These are phyloP conservation scores for Leptinotarsa undecemlineata DNA, from an alignment of 1,140 invertebrate genomes.

Conservation along the genomic window DNA sequence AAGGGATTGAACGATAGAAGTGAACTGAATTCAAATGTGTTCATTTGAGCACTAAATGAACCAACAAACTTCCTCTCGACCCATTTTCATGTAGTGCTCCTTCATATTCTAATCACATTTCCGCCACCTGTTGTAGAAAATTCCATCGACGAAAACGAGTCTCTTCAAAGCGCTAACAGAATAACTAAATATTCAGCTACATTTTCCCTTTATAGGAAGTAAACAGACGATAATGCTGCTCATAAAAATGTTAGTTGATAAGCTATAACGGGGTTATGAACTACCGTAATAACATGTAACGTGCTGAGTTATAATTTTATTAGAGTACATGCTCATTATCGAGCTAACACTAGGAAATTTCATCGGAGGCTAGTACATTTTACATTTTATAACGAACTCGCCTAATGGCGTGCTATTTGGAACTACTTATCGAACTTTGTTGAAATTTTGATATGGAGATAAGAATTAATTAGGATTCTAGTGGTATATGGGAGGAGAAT, in stretches of 20 bases:
- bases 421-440: not conserved
- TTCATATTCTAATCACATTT: not conserved
- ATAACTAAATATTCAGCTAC: not conserved
- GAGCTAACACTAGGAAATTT: not conserved
- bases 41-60: no score
- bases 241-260: constrained; percentile 4
- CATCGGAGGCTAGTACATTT: not conserved
- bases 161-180: not conserved
- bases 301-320: constrained; percentile 1
- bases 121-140: not conserved
- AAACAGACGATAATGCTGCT: not conserved
- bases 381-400: not conserved
- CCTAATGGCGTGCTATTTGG: not conserved
- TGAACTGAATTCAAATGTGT: no score
- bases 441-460: no score
- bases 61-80: no score
- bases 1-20: no score
- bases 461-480: no score
- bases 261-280: not conserved
- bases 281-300: not conserved
- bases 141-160: not conserved
- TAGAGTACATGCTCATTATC: not conserved
- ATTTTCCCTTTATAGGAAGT: not conserved
- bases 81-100: no score
- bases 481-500: accelerated